Conservation (phyloP, 2,888 invertebrate genomes). For the Trichogramma evanescens region DNA sequence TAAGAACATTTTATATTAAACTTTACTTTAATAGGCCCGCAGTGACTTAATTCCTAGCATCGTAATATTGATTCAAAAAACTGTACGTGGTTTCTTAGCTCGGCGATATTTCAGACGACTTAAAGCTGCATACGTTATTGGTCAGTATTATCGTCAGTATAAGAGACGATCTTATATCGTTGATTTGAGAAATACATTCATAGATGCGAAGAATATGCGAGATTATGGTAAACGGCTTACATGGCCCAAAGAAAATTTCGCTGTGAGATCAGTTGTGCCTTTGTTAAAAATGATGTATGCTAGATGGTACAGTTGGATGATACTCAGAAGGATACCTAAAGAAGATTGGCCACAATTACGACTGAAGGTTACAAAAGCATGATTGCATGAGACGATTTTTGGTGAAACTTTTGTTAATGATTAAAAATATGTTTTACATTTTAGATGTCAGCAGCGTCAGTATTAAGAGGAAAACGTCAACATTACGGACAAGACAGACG, state of each 20-base stretch:
- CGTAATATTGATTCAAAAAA: constrained; percentile 88
- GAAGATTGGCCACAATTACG: constrained; percentile 84
- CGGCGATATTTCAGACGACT: constrained; percentile 75
- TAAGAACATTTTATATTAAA: neutral
- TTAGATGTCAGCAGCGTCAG: constrained; percentile 65
- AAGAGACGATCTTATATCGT: constrained; percentile 68
- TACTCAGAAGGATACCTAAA: constrained; percentile 71
- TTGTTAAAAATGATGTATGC: constrained; percentile 59
- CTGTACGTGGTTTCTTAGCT: constrained; percentile 77
- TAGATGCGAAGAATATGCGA: constrained; percentile 57
- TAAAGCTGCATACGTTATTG: constrained; percentile 77
- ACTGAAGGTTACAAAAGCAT: constrained; percentile 52
- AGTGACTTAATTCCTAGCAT: constrained; percentile 85
- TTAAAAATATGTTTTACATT: constrained; percentile 9
- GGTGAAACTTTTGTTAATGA: neutral
- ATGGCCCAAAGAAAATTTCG: constrained; percentile 77
- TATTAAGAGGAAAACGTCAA: constrained; percentile 58
- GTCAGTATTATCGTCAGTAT: constrained; percentile 71
- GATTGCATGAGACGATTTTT: neutral
- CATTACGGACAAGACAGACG: constrained; percentile 71
- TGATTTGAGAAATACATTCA: constrained; percentile 59
- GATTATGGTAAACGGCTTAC: constrained; percentile 70
- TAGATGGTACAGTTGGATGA: constrained; percentile 85
- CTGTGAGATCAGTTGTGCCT: constrained; percentile 58
- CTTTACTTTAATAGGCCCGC: constrained; percentile 52